Evolutionary conservation across 1,140 invertebrate species (phyloP), one percentile per base, ranked within the genome.

Genomic region (Brachionus sp.): DNA sequence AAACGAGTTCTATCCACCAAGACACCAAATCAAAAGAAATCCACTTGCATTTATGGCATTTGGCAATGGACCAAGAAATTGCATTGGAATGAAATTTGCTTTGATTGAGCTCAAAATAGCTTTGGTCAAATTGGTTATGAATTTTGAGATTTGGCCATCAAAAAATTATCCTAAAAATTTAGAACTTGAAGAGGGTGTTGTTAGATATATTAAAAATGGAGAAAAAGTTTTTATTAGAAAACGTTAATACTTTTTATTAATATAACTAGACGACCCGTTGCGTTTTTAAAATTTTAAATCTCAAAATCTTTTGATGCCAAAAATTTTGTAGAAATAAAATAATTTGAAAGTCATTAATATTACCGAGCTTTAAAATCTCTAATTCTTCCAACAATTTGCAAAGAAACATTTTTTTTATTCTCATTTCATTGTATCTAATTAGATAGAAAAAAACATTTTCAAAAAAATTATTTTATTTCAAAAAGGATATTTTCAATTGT

Each of bases 41-140:
- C 85, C 86, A 1, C 86, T 86, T 35, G 86, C 85, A 4, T 89
- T 84, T 73, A 77, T 89, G n/a, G 87, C 88, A 13, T 89, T 89
- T 83, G 88, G 87, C 9, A 86, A 86, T 19, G 88, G 88, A 10
- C 88, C 88, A 0, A 85, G 88, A 53, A 87, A 86, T 77, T 89
- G 88, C 83, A 87, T 89, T 46, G 77, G 77, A 29, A 86, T 87
- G 84, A 85, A 87, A 57, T 87, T 88, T 53, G 88, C 87, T 12
- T 84, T 87, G 23, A 25, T 88, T 12, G 87, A 88, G 78, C 85
- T 86, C 5, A 88, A 88, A 78, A 77, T 87, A 6, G 85, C 87
- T 0, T 83, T 88, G 7, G 84, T 84, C 2, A 85, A 85, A 84
- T 84, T 87, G 5, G 83, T 88, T 3, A 77, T 85, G 35, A 84